Conservation (phyloP, 2,888 invertebrate genomes). For the Ditula angustiorana region DNA sequence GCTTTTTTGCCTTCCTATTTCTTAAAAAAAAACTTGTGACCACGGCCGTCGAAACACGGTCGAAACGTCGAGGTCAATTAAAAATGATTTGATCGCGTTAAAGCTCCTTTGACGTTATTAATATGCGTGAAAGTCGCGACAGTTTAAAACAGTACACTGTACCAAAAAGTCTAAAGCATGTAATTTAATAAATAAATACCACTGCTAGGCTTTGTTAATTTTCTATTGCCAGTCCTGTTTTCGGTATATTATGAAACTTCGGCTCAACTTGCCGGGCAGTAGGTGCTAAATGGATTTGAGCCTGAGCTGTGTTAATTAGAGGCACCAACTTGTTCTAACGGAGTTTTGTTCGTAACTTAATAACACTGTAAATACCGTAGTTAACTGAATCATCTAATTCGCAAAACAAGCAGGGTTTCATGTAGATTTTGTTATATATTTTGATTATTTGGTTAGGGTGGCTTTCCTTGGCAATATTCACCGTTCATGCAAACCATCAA, state of each 20-base stretch:
- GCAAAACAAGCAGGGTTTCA: constrained; percentile 20
- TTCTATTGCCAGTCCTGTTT: neutral
- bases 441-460: neutral
- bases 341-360: constrained; percentile 35
- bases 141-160: no score
- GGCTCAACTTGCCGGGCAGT: constrained; percentile 10
- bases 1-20: no score
- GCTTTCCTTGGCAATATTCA: neutral
- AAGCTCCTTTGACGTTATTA: no score
- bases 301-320: constrained; percentile 26
- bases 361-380: constrained; percentile 27
- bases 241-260: constrained; percentile 1
- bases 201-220: neutral
- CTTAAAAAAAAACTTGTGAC: no score
- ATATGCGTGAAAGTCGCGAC: no score
- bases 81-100: no score
- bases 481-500: no score
- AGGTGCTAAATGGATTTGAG: constrained; percentile 28
- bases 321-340: constrained; percentile 22
- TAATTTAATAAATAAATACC: no score
- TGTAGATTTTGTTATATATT: constrained; percentile 1
- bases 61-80: no score
- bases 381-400: constrained; percentile 31
- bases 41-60: no score
- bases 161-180: no score